These are phyloP conservation scores for Ophion obscuratus DNA, from an alignment of 2,888 invertebrate species.

Conservation along the genomic window DNA sequence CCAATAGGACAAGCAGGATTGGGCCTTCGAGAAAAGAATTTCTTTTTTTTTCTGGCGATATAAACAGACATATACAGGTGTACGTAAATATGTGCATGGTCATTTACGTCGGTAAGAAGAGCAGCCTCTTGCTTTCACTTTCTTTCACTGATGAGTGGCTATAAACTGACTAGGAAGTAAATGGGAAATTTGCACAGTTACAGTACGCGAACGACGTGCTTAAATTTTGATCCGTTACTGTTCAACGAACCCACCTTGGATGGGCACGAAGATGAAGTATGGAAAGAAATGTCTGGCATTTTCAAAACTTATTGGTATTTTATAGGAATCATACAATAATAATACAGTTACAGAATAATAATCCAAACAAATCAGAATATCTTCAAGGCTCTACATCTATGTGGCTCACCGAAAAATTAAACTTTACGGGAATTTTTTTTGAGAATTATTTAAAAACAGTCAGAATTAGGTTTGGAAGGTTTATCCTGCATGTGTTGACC, in stretches of 20 bases:
- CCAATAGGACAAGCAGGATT: slow-evolving; percentile 26
- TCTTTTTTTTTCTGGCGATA: slow-evolving; percentile 30
- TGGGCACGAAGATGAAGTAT: background rate
- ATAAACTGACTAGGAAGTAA: background rate
- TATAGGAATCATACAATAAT: background rate
- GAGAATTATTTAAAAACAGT: too few relatives aligned
- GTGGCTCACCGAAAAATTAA: too few relatives aligned
- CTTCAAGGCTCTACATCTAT: too few relatives aligned
- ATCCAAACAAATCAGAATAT: too few relatives aligned
- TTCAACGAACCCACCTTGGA: background rate
- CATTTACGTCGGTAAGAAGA: background rate
- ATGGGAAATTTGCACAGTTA: background rate
- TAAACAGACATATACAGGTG: background rate
- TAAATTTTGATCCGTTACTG: background rate
- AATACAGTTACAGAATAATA: background rate
- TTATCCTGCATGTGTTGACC: too few relatives aligned
- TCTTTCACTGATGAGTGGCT: background rate
- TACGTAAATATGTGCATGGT: background rate
- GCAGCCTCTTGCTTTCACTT: slow-evolving; percentile 22
- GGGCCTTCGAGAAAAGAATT: slow-evolving; percentile 57
- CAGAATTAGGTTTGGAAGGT: too few relatives aligned
- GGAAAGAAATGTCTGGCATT: background rate
- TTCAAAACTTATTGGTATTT: background rate
- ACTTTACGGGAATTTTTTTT: too few relatives aligned
- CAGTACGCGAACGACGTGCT: background rate